Base-by-base conservation (phyloP, 92 coral and sea anemone genomes). In the Ricordea florida region DNA sequence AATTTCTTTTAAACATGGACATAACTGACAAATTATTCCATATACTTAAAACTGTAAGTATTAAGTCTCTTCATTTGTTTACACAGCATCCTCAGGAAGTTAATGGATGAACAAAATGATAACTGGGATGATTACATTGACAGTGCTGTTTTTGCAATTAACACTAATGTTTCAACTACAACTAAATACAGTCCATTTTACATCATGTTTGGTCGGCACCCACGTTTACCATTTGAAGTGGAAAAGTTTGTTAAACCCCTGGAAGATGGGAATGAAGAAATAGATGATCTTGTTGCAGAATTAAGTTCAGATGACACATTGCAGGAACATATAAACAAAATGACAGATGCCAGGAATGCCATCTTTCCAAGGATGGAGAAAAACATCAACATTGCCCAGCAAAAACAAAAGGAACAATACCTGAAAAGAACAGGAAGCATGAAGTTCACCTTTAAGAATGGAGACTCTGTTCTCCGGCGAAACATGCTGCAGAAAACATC, bases 121-220 rank as follows among this genome's bases (percentile, higher is more conserved):
- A 40, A 58, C n/a, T 85, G 92, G 86, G 92, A 90, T 23, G 82
- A 81, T 9, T 81, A 90, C 84, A 18, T 66, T 4, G 86, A 81
- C 56, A 79, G 89, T 6, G 81, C 92, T 32, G 32, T 86, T 3
- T 86, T 78, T 51, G 66, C 89, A 11, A 66, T 90, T 0, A 90
- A 85, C 61, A 75, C 87, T 5, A 85, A 80, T 49, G 40, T 24
- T 11, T 74, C 85, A 9, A 80, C 76, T 7, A 86, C 89, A 3
- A 86, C 92, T 1, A 79, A 75, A n/a, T 90, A 40, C 78, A 86
- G 81, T 37, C 89, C 92, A 3, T 86, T 81, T 21, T 90, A 35
- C 24, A 2, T 81, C 3, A 81, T 76, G 87, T 69, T 48, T 50
- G 83, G 88, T 4, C 35, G 86, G 3, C 42, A 76, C 23, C 76